Conservation (phyloP, 2,797 vertebrate species). For the Gobio occitaniae region DNA sequence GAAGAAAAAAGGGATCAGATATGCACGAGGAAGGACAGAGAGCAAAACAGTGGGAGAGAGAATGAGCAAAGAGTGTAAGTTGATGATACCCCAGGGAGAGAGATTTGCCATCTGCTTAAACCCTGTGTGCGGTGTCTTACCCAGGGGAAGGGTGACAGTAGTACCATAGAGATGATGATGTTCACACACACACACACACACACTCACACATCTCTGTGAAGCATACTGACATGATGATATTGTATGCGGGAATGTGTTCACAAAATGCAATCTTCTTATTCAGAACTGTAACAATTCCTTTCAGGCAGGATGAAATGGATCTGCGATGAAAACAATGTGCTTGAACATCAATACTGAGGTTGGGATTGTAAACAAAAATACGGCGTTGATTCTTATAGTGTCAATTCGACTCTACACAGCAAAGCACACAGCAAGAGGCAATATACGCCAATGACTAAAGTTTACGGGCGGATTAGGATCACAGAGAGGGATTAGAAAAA, state of each 20-base stretch:
- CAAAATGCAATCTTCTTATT: slow-evolving; percentile 53
- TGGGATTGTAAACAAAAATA: slow-evolving; percentile 36
- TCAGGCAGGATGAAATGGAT: slow-evolving; percentile 48
- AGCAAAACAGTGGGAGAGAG: slow-evolving; percentile 46
- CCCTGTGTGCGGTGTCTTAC: slow-evolving; percentile 66
- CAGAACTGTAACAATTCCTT: slow-evolving; percentile 51
- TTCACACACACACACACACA: not conserved
- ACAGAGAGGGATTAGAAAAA: slow-evolving; percentile 75
- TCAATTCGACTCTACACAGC: slow-evolving; percentile 3
- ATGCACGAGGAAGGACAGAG: slow-evolving; percentile 54
- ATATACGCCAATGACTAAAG: slow-evolving; percentile 23
- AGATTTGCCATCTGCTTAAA: slow-evolving; percentile 81
- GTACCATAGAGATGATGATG: slow-evolving; percentile 41
- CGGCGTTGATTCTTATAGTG: slow-evolving; percentile 4
- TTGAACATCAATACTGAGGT: slow-evolving; percentile 46
- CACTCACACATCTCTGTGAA: slow-evolving; percentile 12
- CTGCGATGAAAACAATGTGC: slow-evolving; percentile 46
- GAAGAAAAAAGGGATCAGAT: slow-evolving; percentile 47
- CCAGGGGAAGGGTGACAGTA: slow-evolving; percentile 56
- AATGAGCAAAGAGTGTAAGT: slow-evolving; percentile 55
- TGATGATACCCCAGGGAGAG: slow-evolving; percentile 75
- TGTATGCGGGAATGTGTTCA: slow-evolving; percentile 51
- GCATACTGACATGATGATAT: slow-evolving; percentile 50
- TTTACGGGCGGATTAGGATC: slow-evolving; percentile 67
- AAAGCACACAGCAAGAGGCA: slow-evolving; percentile 19